Evolutionary conservation across 2,888 invertebrate species (phyloP), one percentile per base, ranked within the genome.

Genomic region (Drosophila paracracens): DNA sequence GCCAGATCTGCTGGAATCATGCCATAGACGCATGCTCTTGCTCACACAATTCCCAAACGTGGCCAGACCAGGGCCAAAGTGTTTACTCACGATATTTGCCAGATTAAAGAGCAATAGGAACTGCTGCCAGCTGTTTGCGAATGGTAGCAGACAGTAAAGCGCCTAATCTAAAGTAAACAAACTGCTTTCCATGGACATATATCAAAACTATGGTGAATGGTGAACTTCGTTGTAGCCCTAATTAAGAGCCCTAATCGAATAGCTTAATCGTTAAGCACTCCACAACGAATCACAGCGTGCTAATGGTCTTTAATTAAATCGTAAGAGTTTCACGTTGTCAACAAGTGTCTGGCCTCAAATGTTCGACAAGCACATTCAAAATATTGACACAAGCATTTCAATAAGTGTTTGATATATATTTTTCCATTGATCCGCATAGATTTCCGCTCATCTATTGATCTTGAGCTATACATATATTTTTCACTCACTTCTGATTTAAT

Each of bases 161-260:
- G 38, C 43, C 53, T 73, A 73, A 80, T 68, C 76, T 80, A 70
- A 66, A 35, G 57, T 68, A 56, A 80, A 76, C 81, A 80, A 63
- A 38, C 13, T 40, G 46, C 48, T 35, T 35, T 51, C 25, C 21
- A 35, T 27, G 36, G 6, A 38, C 21, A 52, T 27, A 29, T 18
- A 43, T 52, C 16, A 40, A 21, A 27, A 16, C 2, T 10, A 13
- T 57, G 13, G 36, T 33, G 5, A 27, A 27, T 46, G 33, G 46
- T 25, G 25, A 46, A 46, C 27, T 60, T 29, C 40, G 38, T 53
- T 33, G 52, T 51, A 38, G 40, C 25, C 40, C 43, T 48, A 61
- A 50, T 64, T 62, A 38, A 25, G 35, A 29, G 35, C 48, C 29
- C 54, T 62, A 72, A 81, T 69, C 63, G 52, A 60, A 53, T 51